Evolutionary conservation across 2,113 vertebrate species (phyloP).

Genomic region (Seriola aureovittata): DNA sequence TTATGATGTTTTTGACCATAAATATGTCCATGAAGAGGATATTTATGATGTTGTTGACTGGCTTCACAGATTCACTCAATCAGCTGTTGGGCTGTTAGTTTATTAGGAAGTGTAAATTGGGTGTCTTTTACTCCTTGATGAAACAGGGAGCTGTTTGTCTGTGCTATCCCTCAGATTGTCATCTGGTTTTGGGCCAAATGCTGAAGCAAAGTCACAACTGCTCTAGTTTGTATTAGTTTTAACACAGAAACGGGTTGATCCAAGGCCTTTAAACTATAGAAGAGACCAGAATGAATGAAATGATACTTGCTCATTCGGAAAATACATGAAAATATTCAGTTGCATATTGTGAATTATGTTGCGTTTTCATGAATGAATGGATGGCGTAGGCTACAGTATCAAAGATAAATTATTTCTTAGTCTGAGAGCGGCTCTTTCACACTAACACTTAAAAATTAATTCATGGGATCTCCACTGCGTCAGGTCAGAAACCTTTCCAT

Average conservation of each 20-base stretch:
- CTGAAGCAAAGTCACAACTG: constrained; percentile 32
- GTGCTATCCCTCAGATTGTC: constrained; percentile 47
- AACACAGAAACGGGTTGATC: background rate
- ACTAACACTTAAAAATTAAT: background rate
- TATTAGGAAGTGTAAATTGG: constrained; percentile 63
- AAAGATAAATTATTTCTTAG: background rate
- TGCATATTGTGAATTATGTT: background rate
- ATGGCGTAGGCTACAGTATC: background rate
- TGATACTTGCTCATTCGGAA: background rate
- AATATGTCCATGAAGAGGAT: background rate
- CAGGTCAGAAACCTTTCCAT: background rate
- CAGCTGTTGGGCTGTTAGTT: constrained; percentile 27
- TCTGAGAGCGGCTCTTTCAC: background rate
- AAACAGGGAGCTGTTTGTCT: constrained; percentile 64
- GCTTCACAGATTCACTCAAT: constrained; percentile 8
- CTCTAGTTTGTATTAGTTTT: background rate
- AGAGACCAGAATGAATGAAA: background rate
- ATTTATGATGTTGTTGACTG: constrained; percentile 25
- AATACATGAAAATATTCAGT: background rate
- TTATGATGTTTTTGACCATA: constrained; percentile 31
- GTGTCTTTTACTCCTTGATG: constrained; percentile 37
- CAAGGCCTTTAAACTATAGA: background rate
- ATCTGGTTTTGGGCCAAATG: constrained; percentile 35
- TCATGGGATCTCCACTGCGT: background rate
- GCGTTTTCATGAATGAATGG: background rate